Conservation (phyloP, 1,140 invertebrate genomes). For the Oedothorax gibbosus region DNA sequence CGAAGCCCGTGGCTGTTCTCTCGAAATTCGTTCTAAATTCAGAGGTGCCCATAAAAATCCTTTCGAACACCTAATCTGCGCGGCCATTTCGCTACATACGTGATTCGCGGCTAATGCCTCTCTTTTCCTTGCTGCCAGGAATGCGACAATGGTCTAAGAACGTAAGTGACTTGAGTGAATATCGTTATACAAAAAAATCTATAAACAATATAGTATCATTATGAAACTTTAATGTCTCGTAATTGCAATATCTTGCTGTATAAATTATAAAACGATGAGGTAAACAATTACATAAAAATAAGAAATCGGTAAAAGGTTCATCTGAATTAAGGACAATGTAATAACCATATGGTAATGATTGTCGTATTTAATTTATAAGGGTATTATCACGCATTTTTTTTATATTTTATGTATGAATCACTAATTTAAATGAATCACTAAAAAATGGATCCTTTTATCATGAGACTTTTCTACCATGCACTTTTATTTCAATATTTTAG, state of each 20-base stretch:
- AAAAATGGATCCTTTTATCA: too few relatives aligned
- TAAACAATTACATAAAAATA: neutral
- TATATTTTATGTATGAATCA: too few relatives aligned
- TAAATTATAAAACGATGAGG: neutral
- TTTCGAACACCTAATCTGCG: slow-evolving; percentile 58
- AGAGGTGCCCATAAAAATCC: slow-evolving; percentile 54
- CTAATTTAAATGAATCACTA: too few relatives aligned
- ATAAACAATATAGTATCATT: neutral
- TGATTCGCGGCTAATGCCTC: slow-evolving; percentile 45
- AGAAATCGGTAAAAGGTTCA: too few relatives aligned
- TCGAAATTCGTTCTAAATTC: slow-evolving; percentile 56
- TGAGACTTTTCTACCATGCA: too few relatives aligned
- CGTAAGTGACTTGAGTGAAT: neutral
- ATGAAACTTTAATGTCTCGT: neutral
- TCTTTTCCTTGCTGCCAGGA: slow-evolving; percentile 1
- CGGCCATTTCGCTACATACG: slow-evolving; percentile 37
- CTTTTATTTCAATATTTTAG: too few relatives aligned
- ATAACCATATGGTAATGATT: too few relatives aligned
- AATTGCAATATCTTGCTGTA: neutral
- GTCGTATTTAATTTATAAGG: too few relatives aligned
- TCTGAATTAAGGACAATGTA: too few relatives aligned
- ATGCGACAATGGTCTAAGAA: neutral
- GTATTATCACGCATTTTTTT: too few relatives aligned
- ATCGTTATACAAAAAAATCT: neutral
- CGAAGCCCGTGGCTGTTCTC: neutral